A percentile compares a stretch with the other conserved stretches of the same genome.
These are phyloP conservation scores for Phengaris alcon DNA, from an alignment of 2,888 invertebrate genomes.

Conservation along the genomic window DNA sequence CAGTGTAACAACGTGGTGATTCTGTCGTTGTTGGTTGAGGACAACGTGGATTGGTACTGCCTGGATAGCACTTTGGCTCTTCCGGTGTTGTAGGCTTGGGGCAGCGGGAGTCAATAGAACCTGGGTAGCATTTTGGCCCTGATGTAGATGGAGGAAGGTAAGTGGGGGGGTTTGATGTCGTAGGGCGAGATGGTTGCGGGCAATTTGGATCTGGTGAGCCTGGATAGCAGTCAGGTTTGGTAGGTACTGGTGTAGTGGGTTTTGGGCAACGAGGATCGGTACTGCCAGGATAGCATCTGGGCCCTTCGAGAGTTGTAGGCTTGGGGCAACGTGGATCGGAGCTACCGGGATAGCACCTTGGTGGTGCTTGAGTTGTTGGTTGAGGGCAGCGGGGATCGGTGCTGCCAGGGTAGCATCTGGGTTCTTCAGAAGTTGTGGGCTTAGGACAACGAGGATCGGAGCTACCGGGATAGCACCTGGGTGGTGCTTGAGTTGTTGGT, in stretches of 20 bases:
- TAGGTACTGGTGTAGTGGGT: slow-evolving; percentile 42
- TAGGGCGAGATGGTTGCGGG: slow-evolving; percentile 44
- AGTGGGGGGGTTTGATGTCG: slow-evolving; percentile 40
- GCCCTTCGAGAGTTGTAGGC: slow-evolving; percentile 38
- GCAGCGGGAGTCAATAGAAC: slow-evolving; percentile 49
- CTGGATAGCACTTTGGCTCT: slow-evolving; percentile 38
- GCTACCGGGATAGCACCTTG: slow-evolving; percentile 44
- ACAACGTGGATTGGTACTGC: slow-evolving; percentile 49
- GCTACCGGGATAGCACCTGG: no score
- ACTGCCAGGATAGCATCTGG: slow-evolving; percentile 44
- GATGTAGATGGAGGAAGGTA: slow-evolving; percentile 41
- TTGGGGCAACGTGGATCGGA: slow-evolving; percentile 40
- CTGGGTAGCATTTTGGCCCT: slow-evolving; percentile 50
- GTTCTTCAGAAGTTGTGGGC: slow-evolving; percentile 40
- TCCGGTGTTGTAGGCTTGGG: slow-evolving; percentile 41
- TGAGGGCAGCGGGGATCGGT: slow-evolving; percentile 31
- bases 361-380: slow-evolving; percentile 40
- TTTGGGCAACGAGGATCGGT: slow-evolving; percentile 51
- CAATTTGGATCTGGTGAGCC: slow-evolving; percentile 50
- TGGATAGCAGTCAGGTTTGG: slow-evolving; percentile 47
- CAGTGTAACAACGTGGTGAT: slow-evolving; percentile 29
- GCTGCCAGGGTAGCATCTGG: slow-evolving; percentile 37
- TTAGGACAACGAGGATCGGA: slow-evolving; percentile 32
- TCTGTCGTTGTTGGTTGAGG: slow-evolving; percentile 34
- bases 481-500: no score